phyloP scores from a whole-genome alignment of 2,888 invertebrate species.

The Parthenolecanium corni region DNA sequence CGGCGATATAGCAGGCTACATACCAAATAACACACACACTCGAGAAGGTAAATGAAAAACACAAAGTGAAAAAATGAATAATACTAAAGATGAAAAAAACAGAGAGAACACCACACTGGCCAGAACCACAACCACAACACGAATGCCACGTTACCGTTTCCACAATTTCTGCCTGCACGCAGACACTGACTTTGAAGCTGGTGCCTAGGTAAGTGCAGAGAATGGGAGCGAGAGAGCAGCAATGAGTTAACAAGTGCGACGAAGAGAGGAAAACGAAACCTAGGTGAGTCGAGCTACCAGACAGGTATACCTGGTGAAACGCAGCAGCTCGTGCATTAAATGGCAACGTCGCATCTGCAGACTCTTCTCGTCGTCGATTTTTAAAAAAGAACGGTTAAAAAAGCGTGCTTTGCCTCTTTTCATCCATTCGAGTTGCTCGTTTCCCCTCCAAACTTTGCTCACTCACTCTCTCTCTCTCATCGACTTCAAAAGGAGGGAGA shows the following conservation, averaged over 20 bases:
- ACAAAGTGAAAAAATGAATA: slow-evolving; percentile 23
- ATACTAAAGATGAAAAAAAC: slow-evolving; percentile 1
- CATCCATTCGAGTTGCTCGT: too few species aligned
- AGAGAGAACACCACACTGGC: slow-evolving; percentile 7
- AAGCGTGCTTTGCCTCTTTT: neutral
- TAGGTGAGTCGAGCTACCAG: slow-evolving; percentile 27
- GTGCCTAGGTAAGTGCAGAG: slow-evolving; percentile 8
- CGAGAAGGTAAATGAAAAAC: neutral
- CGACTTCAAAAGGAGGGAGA: too few species aligned
- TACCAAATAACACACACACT: too few species aligned
- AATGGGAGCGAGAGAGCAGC: too few species aligned
- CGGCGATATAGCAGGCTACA: neutral
- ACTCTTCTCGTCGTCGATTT: slow-evolving; percentile 10
- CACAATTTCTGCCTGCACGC: slow-evolving; percentile 16
- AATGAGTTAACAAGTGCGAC: too few species aligned
- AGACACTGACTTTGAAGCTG: slow-evolving; percentile 15
- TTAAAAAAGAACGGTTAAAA: slow-evolving; percentile 28
- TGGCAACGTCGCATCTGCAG: slow-evolving; percentile 25
- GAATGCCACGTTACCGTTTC: slow-evolving; percentile 27
- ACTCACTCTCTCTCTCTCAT: too few species aligned
- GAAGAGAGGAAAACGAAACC: neutral
- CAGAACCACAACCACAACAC: slow-evolving; percentile 13
- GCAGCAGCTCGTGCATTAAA: neutral
- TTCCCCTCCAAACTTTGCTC: too few species aligned
- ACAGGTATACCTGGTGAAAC: slow-evolving; percentile 20